Conservation (phyloP, 1,140 invertebrate species). For the Glossosoma conforme region DNA sequence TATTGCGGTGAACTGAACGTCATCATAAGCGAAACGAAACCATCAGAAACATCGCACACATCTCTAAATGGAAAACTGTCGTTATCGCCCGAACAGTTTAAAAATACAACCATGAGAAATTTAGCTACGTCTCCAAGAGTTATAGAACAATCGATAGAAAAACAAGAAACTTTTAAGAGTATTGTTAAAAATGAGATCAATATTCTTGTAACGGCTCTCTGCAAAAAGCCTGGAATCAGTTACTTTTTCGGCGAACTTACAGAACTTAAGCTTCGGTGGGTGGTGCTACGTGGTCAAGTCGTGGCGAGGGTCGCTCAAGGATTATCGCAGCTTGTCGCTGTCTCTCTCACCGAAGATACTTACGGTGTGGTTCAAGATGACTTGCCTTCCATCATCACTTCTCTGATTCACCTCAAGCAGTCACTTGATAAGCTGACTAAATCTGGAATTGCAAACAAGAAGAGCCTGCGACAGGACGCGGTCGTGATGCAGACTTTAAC, state of each 20-base stretch:
- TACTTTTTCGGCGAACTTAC: constrained; percentile 68
- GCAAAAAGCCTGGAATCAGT: constrained; percentile 57
- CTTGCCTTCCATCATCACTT: constrained; percentile 60
- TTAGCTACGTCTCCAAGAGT: constrained; percentile 40
- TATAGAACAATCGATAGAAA: constrained; percentile 9
- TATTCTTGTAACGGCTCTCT: constrained; percentile 39
- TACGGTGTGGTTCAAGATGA: constrained; percentile 78
- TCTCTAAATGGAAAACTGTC: too few relatives aligned
- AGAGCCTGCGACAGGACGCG: constrained; percentile 54
- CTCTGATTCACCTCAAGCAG: constrained; percentile 61
- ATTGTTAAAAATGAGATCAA: constrained; percentile 39
- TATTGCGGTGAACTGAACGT: constrained; percentile 58
- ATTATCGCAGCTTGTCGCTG: constrained; percentile 59
- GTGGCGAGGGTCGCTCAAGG: constrained; percentile 67
- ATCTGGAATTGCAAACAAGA: constrained; percentile 56
- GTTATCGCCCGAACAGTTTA: constrained; percentile 35
- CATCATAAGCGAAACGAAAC: constrained; percentile 46
- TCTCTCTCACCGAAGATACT: constrained; percentile 68
- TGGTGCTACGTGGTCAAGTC: constrained; percentile 60
- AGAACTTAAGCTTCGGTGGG: constrained; percentile 58
- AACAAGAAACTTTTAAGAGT: constrained; percentile 41
- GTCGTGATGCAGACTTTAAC: constrained; percentile 57
- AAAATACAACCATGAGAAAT: constrained; percentile 41
- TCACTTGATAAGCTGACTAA: constrained; percentile 67
- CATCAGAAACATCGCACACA: too few relatives aligned